Base-by-base conservation (phyloP, 2,797 vertebrate genomes). In the Eleutherodactylus coqui region DNA sequence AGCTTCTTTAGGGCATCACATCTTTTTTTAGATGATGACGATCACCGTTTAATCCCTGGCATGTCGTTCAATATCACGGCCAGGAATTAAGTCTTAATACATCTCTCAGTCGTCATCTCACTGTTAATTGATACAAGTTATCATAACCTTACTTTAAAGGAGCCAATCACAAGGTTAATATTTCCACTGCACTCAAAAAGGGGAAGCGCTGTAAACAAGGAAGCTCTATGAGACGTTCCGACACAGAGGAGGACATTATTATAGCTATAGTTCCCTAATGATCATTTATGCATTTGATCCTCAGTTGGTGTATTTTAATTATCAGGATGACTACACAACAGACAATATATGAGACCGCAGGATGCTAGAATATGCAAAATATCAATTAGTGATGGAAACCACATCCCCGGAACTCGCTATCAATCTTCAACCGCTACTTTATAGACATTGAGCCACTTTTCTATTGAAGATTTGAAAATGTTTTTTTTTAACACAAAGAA, bases 321-420 rank as follows among this genome's bases (percentile, higher is more conserved):
- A 49, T 51, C 73, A 32, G 45, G 45, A 5, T 24, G 45, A 75
- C 14, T 16, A 43, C 14, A 27, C 43, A 29, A 49, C 13, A 75
- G 72, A 75, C 43, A 47, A 34, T 51, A 51, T 29, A 76, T 45
- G 58, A 64, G 29, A 9, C 4, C 6, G 5, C 3, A n/a, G 19
- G 58, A 32, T 21, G 8, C 10, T 21, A 19, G 19, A 60, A 29
- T 73, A 82, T 72, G 81, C 67, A 73, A 29, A 83, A 14, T 67
- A 55, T 83, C 36, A 10, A 17, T 49, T 75, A 27, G 4, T 29
- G 49, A 53, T 29, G 49, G 14, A 41, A 58, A 21, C 24, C 6
- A 14, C 67, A 24, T 58, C 6, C 9, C 16, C 9, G 49, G 14
- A 51, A 73, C 14, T 51, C 29, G 19, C 24, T 10, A 34, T 24